These are phyloP conservation scores for Aphelenchoides bicaudatus DNA, from an alignment of 2,888 invertebrate species.

Conservation along the genomic window DNA sequence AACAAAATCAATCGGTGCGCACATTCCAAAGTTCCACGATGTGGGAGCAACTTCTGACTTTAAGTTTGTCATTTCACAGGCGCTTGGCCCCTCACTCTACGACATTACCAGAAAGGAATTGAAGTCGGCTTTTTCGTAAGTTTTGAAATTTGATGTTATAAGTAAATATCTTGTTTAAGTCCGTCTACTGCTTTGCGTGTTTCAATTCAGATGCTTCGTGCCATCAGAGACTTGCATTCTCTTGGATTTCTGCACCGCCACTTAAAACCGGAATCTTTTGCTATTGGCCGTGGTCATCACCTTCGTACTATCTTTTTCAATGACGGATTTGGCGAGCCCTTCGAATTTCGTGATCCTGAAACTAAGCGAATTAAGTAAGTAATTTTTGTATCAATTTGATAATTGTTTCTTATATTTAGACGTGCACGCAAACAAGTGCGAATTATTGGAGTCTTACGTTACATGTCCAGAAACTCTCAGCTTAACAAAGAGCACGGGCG, in stretches of 20 bases:
- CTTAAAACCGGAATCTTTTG: slow-evolving; percentile 20
- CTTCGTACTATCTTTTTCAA: slow-evolving; percentile 7
- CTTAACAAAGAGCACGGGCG: slow-evolving; percentile 16
- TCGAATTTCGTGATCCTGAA: slow-evolving; percentile 8
- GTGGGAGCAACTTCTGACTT: slow-evolving; percentile 7
- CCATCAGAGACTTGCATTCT: slow-evolving; percentile 17
- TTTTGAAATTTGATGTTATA: too few relatives aligned
- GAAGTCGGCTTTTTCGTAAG: slow-evolving; percentile 9
- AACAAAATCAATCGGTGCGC: not conserved
- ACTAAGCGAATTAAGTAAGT: slow-evolving; percentile 13
- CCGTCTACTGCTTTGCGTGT: slow-evolving; percentile 21
- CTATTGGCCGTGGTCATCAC: slow-evolving; percentile 4
- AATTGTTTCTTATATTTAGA: not conserved
- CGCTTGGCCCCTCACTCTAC: slow-evolving; percentile 19
- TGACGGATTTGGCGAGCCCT: slow-evolving; percentile 16
- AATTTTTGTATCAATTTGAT: not conserved
- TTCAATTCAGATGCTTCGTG: slow-evolving; percentile 24
- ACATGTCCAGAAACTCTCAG: slow-evolving; percentile 17
- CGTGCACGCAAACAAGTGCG: slow-evolving; percentile 3
- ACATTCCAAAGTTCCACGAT: slow-evolving; percentile 13
- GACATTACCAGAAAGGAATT: slow-evolving; percentile 9
- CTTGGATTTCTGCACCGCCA: slow-evolving; percentile 21
- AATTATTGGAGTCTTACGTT: slow-evolving; percentile 18
- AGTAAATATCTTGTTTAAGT: too few relatives aligned
- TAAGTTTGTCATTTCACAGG: slow-evolving; percentile 12